phyloP scores from a whole-genome alignment of 2,797 vertebrate species.

The Buceros bicornis region DNA sequence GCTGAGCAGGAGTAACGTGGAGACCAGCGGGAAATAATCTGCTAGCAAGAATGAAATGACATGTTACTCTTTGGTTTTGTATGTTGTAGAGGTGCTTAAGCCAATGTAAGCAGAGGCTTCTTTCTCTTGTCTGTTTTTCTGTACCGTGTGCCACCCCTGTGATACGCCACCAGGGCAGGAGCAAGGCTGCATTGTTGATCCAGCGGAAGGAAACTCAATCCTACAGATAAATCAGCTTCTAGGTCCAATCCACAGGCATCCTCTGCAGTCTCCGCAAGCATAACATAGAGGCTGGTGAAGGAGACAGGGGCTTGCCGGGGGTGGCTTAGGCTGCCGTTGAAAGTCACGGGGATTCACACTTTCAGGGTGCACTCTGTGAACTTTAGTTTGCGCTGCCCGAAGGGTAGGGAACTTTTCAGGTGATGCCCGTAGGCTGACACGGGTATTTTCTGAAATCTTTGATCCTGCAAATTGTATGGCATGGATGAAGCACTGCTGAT shows the following conservation, averaged over 20 bases:
- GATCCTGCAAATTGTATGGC: neutral
- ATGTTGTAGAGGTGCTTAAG: neutral
- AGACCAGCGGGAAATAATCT: neutral
- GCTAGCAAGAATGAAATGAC: neutral
- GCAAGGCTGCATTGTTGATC: neutral
- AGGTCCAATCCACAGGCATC: neutral
- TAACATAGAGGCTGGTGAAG: fast-evolving
- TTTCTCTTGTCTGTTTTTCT: neutral
- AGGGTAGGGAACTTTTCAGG: neutral
- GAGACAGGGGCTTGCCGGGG: neutral
- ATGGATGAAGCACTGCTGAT: neutral
- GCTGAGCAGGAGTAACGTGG: neutral
- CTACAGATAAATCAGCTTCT: neutral
- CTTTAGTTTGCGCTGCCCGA: neutral
- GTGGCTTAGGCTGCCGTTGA: neutral
- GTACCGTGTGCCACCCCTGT: neutral
- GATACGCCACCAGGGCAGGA: neutral
- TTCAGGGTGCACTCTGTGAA: neutral
- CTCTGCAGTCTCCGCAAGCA: neutral
- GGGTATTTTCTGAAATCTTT: conserved; percentile 18
- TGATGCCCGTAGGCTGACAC: neutral
- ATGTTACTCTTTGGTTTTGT: neutral
- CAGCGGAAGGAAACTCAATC: neutral
- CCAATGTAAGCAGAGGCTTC: neutral
- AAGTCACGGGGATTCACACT: neutral